Evolutionary conservation across 2,113 vertebrate genomes (phyloP), one percentile per base, ranked within the genome.

Genomic region (Mormyrus iriodes): DNA sequence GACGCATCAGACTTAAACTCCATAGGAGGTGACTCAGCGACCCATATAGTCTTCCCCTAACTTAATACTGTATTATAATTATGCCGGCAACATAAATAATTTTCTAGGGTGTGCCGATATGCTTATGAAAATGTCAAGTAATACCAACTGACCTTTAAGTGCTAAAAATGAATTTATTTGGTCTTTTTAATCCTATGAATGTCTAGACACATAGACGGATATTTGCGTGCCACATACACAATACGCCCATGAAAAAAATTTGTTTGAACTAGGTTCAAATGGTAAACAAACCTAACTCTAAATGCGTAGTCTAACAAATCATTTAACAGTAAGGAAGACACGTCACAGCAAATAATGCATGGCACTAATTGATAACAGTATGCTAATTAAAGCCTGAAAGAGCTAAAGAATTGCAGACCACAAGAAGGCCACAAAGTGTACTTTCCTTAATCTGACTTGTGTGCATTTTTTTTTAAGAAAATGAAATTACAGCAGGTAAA

Each of bases 341-440:
- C 87, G 88, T 86, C 91, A 88, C 58, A 90, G 89, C 94, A 93
- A 94, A 93, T 93, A 94, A 94, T 90, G 88, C 27, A 90, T 89
- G 86, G 90, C 92, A 90, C 91, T 49, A 69, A 92, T 91, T 94
- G 93, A 91, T 49, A 85, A 91, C 88, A 89, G 88, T 90, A 90
- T 90, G 91, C 93, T 94, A 92, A 95, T 95, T 94, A 93, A 93
- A 94, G 94, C 93, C 93, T 91, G 84, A 88, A 61, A 95, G 94
- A 93, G 93, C 93, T 91, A 92, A 90, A 84, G 92, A 95, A 92
- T 91, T 92, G 90, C 93, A 93, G 92, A 73, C 89, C 52, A 89
- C 55, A 89, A 89, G 90, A 93, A 91, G 91, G 90, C 90, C 91
- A 91, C 88, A 91, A 93, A 92, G 91, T 90, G 90, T 92, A 94